Base-by-base conservation (phyloP, 1,140 invertebrate species). In the Philotrypesis tridentata region DNA sequence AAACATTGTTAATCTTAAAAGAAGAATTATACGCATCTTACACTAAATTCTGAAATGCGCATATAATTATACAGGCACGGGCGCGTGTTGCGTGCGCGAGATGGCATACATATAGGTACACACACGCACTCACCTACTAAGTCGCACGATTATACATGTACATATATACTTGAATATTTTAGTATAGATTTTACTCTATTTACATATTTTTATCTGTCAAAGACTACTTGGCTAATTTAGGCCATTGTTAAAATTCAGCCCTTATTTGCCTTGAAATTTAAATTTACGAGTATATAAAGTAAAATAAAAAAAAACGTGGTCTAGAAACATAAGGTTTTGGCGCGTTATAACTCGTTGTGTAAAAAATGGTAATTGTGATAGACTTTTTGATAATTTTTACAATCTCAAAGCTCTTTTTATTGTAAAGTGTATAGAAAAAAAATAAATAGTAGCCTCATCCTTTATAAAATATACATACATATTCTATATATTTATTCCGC, bases 371-470 rank as follows among this genome's bases (percentile, higher is more conserved):
- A 91, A 91, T 92, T 92, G 91, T 92, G 91, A 92, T 92, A 92
- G 91, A 92, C 91, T 92, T 92, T 92, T 92, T 92, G 91, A 92
- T 92, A 91, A 92, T 92, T 92, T 92, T 92, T 92, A 92, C 92
- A 92, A 92, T 92, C 91, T 91, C 91, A 92, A 91, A 91, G 90
- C 89, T 92, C 91, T 92, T 89, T 91, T 92, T 92, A 91, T 91
- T 88, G 89, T 91, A 90, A 91, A 89, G 90, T 91, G 86, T 90
- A 88, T 91, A 91, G 89, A 89, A 84, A 74, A 63, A 79, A 84
- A 74, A 63, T 60, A 67, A 81, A 43, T 75, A 77, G 76, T 65
- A 83, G 74, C 40, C 72, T 65, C 76, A 72, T 48, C 65, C 79
- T 55, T 78, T 61, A 82, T 76, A 74, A 72, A 21, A 79, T 81